These are phyloP conservation scores for Aspidapion aeneum DNA, from an alignment of 2,888 invertebrate species.

Conservation along the genomic window DNA sequence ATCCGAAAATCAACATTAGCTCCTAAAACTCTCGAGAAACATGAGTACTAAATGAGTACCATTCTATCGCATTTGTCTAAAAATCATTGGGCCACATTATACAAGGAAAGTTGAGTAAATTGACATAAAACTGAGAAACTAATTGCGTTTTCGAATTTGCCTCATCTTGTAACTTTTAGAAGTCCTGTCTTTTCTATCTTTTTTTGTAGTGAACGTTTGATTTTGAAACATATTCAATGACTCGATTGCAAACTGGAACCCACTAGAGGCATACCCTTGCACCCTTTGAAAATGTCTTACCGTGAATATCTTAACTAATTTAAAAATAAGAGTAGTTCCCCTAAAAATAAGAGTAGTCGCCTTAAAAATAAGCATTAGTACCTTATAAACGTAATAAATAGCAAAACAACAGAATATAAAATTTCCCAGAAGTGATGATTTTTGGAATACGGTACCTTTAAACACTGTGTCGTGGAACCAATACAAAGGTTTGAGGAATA, in stretches of 20 bases:
- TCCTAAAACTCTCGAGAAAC: too few relatives aligned
- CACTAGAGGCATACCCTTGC: background rate
- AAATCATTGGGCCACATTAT: too few relatives aligned
- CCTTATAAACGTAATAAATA: background rate
- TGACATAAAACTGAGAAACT: too few relatives aligned
- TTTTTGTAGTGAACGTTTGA: background rate
- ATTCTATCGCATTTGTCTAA: too few relatives aligned
- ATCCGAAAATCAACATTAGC: too few relatives aligned
- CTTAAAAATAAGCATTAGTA: background rate
- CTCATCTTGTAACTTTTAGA: background rate
- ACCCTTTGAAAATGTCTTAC: background rate
- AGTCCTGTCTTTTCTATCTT: background rate
- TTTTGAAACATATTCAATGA: background rate
- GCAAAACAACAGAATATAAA: background rate
- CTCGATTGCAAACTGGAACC: background rate
- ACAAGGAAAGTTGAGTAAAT: too few relatives aligned
- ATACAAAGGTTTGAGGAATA: background rate
- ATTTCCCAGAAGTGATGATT: background rate
- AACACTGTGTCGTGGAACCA: background rate
- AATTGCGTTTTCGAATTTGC: background rate
- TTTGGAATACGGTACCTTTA: background rate
- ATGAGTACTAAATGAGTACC: too few relatives aligned
- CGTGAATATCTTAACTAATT: background rate
- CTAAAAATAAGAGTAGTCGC: too few relatives aligned
- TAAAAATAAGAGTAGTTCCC: background rate